Conservation (phyloP, 2,113 vertebrate genomes). For the Sisor rabdophorus region DNA sequence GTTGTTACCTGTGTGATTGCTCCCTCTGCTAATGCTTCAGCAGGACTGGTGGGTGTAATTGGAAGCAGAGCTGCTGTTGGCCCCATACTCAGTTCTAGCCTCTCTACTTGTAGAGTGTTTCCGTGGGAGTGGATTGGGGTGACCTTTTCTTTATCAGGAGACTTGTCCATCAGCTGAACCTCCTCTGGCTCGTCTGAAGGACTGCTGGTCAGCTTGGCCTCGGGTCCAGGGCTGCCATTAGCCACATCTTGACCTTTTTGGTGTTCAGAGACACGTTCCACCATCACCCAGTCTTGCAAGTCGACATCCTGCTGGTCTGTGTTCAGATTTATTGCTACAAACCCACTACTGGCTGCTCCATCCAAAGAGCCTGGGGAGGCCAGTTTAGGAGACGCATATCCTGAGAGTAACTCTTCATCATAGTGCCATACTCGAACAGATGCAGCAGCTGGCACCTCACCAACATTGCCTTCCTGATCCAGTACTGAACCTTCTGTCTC, state of each 20-base stretch:
- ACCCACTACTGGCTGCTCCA: slow-evolving; percentile 83
- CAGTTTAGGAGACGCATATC: slow-evolving; percentile 75
- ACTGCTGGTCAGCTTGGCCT: slow-evolving; percentile 77
- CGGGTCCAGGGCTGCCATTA: slow-evolving; percentile 62
- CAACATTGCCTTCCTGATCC: slow-evolving; percentile 67
- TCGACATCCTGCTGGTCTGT: slow-evolving; percentile 88
- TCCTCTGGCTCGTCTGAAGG: slow-evolving; percentile 91
- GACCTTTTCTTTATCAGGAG: slow-evolving; percentile 45
- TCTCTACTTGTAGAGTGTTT: slow-evolving; percentile 66
- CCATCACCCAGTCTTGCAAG: slow-evolving; percentile 94
- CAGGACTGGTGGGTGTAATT: slow-evolving; percentile 84
- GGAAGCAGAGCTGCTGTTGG: slow-evolving; percentile 70
- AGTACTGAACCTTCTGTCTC: slow-evolving; percentile 65
- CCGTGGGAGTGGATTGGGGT: slow-evolving; percentile 59
- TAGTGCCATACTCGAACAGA: slow-evolving; percentile 85
- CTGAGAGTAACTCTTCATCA: slow-evolving; percentile 86
- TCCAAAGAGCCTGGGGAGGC: slow-evolving; percentile 80
- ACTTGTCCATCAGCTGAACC: slow-evolving; percentile 77
- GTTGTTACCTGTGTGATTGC: slow-evolving; percentile 86
- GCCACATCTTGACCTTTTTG: slow-evolving; percentile 71
- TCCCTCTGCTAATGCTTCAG: slow-evolving; percentile 90
- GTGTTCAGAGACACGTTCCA: slow-evolving; percentile 82
- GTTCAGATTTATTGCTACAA: slow-evolving; percentile 90
- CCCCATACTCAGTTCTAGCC: slow-evolving; percentile 78
- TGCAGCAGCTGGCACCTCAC: slow-evolving; percentile 62